These are phyloP conservation scores for Allobates femoralis DNA, from an alignment of 2,797 vertebrate species.

Conservation along the genomic window DNA sequence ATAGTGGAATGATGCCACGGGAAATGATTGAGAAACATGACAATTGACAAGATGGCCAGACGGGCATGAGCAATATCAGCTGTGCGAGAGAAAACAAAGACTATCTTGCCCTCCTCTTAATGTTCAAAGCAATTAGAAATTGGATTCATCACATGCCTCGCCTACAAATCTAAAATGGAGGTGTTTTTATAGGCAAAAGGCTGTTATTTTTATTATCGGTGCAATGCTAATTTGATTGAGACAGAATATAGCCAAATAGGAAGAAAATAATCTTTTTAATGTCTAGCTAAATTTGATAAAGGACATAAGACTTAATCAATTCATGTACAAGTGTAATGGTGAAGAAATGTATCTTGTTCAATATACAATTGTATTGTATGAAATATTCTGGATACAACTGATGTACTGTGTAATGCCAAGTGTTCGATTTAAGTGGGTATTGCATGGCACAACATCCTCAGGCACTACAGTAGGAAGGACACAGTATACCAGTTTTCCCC, in stretches of 20 bases:
- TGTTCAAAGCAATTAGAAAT: constrained; percentile 64
- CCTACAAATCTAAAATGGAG: constrained; percentile 54
- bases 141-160: constrained; percentile 50
- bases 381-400: too few species aligned
- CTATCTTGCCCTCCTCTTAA: constrained; percentile 63
- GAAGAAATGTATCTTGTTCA: not conserved
- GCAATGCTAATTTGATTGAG: constrained; percentile 19
- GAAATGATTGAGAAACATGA: constrained; percentile 64
- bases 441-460: too few species aligned
- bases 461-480: not conserved
- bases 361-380: not conserved
- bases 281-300: not conserved
- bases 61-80: constrained; percentile 63
- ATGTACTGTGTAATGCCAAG: too few species aligned
- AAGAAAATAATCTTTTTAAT: constrained; percentile 31
- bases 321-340: constrained; percentile 25
- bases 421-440: too few species aligned
- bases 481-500: not conserved
- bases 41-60: constrained; percentile 64
- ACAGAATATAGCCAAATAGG: constrained; percentile 8
- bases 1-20: constrained; percentile 62
- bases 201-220: constrained; percentile 38
- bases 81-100: constrained; percentile 63
- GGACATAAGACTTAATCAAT: constrained; percentile 41
- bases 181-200: constrained; percentile 46